These are phyloP conservation scores for Sitophilus oryzae DNA, from an alignment of 1,140 invertebrate genomes.

Conservation along the genomic window DNA sequence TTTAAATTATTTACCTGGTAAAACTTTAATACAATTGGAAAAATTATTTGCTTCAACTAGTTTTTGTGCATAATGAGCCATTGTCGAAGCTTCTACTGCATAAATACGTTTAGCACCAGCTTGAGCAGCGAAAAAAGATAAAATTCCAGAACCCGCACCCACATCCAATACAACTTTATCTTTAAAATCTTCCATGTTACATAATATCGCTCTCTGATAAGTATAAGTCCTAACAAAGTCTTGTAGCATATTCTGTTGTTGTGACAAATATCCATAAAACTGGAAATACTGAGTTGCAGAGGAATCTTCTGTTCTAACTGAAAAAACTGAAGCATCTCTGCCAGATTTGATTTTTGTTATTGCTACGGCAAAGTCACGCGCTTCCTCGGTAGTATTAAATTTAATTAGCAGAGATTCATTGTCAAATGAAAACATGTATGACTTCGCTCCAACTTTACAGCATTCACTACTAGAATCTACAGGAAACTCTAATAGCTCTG, in stretches of 20 bases:
- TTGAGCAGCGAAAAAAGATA: constrained; percentile 98
- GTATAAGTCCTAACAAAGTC: constrained; percentile 98
- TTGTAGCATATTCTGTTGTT: constrained; percentile 99
- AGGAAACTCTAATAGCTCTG: constrained; percentile 57
- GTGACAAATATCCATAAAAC: constrained; percentile 97
- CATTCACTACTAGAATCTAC: constrained; percentile 63
- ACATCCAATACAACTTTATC: constrained; percentile 94
- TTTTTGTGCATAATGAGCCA: constrained; percentile 93
- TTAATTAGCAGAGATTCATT: constrained; percentile 53
- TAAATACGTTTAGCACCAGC: constrained; percentile 96
- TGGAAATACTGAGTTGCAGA: constrained; percentile 97
- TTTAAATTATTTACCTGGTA: constrained; percentile 62
- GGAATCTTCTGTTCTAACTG: constrained; percentile 93
- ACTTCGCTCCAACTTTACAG: constrained; percentile 57
- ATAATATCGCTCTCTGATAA: constrained; percentile 94
- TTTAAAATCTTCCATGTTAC: constrained; percentile 89
- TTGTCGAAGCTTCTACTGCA: constrained; percentile 96
- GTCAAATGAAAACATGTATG: constrained; percentile 65
- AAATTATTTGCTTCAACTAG: constrained; percentile 88
- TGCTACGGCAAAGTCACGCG: constrained; percentile 69
- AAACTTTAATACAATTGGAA: constrained; percentile 79
- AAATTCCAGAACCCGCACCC: constrained; percentile 92
- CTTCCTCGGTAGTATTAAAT: constrained; percentile 54
- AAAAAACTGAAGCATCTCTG: constrained; percentile 80
- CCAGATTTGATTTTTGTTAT: constrained; percentile 73